Base-by-base conservation (phyloP, 23 tunicate species). In the Botrylloides violaceus region DNA sequence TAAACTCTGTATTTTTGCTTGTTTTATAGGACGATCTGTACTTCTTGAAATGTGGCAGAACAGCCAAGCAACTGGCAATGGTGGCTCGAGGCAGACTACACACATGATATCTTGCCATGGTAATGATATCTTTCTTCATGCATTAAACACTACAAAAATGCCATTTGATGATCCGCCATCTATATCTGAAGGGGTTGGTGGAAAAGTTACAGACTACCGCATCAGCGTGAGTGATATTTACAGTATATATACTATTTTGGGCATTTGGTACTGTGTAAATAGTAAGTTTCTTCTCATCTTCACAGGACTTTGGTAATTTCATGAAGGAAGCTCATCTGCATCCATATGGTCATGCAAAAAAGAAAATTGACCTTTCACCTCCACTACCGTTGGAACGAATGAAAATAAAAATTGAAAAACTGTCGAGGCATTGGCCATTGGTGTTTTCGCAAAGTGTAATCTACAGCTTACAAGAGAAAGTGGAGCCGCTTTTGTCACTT, bases 61-160 rank as follows among this genome's bases (percentile, higher is more conserved):
- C 20, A 75, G 80, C 2, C 64, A 29, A 18, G 48, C 56, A 1
- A 55, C 25, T 19, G 50, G 47, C 0, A 65, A 76, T 4, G 15
- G 15, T 43, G 29, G 36, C 33, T 34, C 49, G 36, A 77, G 76
- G 19, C 58, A 77, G 48, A 82, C 78, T 59, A 90, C 97, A 32
- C 97, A 90, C 76, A 90, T 90, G 85, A 90, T 90, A 50, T 79
- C 83, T 2, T 83, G 97, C 29, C 72, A 83, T 6, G 97, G 97
- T 3, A 76, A 82, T 12, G 90, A 83, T 58, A 90, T 90, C 4
- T 90, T 79, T 53, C 97, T 90, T 15, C 97, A 90, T 64, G 97
- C 97, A 30, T 61, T 90, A 28, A 80, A 73, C 21, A 66, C 79
- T 28, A 25, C 49, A 39, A 64, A 73, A 58, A 70, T 59, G 26